Evolutionary conservation across 1,140 invertebrate species (phyloP).

Genomic region (Drosophila pandora): DNA sequence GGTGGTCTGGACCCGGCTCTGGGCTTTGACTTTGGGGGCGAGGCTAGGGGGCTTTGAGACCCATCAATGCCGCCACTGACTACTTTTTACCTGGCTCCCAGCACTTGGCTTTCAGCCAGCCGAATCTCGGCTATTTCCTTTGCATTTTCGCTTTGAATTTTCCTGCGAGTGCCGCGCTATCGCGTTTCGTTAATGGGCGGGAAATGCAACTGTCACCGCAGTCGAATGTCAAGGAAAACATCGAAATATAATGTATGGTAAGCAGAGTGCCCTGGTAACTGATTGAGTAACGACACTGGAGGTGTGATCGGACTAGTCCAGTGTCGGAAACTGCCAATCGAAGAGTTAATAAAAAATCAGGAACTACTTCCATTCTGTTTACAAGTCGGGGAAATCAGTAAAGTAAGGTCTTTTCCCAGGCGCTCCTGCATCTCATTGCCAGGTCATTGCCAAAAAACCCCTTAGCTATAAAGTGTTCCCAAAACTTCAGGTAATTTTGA

Average conservation of each 20-base stretch:
- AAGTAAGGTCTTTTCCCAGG: slow-evolving; percentile 3
- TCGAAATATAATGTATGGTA: slow-evolving; percentile 1
- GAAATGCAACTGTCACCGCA: slow-evolving; percentile 57
- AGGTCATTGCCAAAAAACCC: neutral
- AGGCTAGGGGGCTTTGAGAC: neutral
- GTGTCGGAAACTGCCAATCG: slow-evolving; percentile 32
- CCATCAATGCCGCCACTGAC: slow-evolving; percentile 16
- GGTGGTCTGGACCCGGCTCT: slow-evolving; percentile 34
- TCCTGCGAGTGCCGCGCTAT: slow-evolving; percentile 20
- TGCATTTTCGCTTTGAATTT: slow-evolving; percentile 32
- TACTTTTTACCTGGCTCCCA: slow-evolving; percentile 22
- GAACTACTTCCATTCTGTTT: neutral
- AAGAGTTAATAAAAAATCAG: slow-evolving; percentile 4
- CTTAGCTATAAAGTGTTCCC: slow-evolving; percentile 14
- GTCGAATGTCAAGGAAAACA: slow-evolving; percentile 39
- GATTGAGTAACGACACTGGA: slow-evolving; percentile 41
- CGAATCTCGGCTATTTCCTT: slow-evolving; percentile 50
- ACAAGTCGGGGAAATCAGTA: neutral
- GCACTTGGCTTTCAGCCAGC: slow-evolving; percentile 25
- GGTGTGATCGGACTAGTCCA: slow-evolving; percentile 38
- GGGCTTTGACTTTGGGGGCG: neutral
- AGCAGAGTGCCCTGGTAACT: slow-evolving; percentile 17
- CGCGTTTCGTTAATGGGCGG: slow-evolving; percentile 58
- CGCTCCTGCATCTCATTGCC: neutral
- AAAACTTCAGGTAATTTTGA: slow-evolving; percentile 15